Conservation (phyloP, 2,888 invertebrate genomes). For the Rosalia funebris region DNA sequence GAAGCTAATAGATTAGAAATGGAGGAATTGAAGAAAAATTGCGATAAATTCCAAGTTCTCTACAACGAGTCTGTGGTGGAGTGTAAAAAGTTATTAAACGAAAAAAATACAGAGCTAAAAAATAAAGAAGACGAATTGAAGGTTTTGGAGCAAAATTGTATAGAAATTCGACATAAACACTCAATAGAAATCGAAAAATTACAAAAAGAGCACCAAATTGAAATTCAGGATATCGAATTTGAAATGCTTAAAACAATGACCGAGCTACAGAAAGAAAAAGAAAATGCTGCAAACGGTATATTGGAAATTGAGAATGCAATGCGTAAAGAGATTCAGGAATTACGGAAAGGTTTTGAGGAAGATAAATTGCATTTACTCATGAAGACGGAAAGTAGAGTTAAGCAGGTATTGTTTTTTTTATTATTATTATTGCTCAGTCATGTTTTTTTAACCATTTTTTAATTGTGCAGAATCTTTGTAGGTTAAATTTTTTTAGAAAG, state of each 20-base stretch:
- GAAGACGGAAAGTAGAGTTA: constrained; percentile 57
- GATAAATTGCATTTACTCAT: constrained; percentile 49
- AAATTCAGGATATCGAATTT: constrained; percentile 56
- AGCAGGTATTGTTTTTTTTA: constrained; percentile 50
- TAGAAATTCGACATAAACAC: constrained; percentile 42
- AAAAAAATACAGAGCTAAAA: constrained; percentile 31
- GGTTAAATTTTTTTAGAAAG: no score
- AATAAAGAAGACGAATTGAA: constrained; percentile 43
- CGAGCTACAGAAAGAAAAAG: constrained; percentile 54
- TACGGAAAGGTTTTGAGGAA: constrained; percentile 55
- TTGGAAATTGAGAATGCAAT: constrained; percentile 44
- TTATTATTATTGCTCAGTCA: no score
- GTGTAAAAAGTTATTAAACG: constrained; percentile 27
- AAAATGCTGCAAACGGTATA: constrained; percentile 44
- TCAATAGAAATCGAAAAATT: constrained; percentile 49
- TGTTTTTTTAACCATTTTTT: no score
- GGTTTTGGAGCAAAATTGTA: constrained; percentile 42
- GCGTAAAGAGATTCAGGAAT: constrained; percentile 43
- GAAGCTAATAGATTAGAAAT: constrained; percentile 35
- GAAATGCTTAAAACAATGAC: constrained; percentile 56
- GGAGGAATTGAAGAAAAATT: constrained; percentile 28
- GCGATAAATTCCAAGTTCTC: constrained; percentile 40
- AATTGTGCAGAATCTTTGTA: no score
- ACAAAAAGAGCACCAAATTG: constrained; percentile 49
- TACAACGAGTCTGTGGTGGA: constrained; percentile 34